Percentiles rank a stretch among this genome's conserved stretches.
phyloP scores from a whole-genome alignment of 2,113 vertebrate genomes.

The Microtus oregoni region DNA sequence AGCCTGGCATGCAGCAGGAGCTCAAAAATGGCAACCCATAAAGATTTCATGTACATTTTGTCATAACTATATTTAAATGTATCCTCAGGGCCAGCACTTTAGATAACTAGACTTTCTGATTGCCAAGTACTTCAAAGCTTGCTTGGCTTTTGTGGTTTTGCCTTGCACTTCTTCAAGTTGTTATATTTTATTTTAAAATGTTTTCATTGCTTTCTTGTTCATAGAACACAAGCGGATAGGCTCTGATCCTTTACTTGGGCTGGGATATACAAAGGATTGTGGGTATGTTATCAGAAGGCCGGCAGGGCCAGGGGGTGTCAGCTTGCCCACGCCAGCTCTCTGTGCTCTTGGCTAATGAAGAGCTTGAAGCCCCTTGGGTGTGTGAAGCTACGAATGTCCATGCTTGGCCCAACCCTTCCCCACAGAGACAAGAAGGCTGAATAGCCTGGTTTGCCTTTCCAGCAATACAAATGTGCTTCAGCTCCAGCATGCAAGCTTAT shows the following conservation, averaged over 20 bases:
- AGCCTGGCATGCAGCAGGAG: background rate
- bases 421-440: background rate
- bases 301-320: fast-evolving
- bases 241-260: background rate
- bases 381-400: background rate
- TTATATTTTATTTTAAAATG: background rate
- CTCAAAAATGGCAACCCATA: background rate
- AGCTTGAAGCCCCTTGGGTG: background rate
- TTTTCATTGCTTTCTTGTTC: background rate
- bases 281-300: background rate
- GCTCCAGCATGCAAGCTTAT: background rate
- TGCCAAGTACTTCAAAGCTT: background rate
- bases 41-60: background rate
- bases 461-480: background rate
- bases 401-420: background rate
- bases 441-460: slow-evolving; percentile 3
- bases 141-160: background rate
- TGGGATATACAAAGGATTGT: background rate
- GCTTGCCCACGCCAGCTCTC: background rate
- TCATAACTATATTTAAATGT: background rate
- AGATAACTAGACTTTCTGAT: background rate
- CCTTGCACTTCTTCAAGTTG: background rate
- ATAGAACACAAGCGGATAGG: background rate
- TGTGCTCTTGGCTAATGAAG: background rate
- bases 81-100: background rate